Evolutionary conservation across 2,113 vertebrate genomes (phyloP).

Genomic region (Danio rerio): DNA sequence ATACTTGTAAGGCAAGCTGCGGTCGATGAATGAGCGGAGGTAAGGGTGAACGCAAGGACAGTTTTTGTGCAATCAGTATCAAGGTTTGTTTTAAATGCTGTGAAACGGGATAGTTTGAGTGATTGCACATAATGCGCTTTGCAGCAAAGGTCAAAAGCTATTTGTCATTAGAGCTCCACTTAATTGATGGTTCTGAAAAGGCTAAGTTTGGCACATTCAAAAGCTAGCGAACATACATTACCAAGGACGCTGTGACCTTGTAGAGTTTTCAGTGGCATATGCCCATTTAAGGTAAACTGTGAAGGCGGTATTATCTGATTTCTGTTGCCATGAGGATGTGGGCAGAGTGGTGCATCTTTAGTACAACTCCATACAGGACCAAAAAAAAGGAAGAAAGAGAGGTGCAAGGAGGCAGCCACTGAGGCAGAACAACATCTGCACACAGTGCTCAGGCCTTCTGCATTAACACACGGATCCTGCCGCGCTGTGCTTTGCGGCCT

Average conservation of each 20-base stretch:
- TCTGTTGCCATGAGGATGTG: conserved; percentile 55
- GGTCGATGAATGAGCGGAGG: conserved; percentile 62
- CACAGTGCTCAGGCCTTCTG: conserved; percentile 75
- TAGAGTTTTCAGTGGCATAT: conserved; percentile 65
- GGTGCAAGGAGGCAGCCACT: conserved; percentile 58
- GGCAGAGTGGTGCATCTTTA: conserved; percentile 10
- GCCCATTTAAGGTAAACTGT: conserved; percentile 52
- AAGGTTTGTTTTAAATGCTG: conserved; percentile 26
- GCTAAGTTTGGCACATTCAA: conserved; percentile 51
- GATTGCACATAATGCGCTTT: conserved; percentile 31
- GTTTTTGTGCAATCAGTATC: conserved; percentile 37
- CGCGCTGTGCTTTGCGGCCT: conserved; percentile 72
- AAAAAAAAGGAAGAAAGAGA: not conserved
- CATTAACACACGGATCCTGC: conserved; percentile 72
- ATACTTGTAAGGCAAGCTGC: not conserved
- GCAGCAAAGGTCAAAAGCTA: conserved; percentile 61
- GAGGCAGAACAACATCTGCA: conserved; percentile 78
- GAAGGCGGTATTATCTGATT: conserved; percentile 51
- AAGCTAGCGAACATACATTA: conserved; percentile 39
- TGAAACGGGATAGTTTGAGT: not conserved
- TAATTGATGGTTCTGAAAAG: conserved; percentile 63
- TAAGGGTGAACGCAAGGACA: conserved; percentile 60
- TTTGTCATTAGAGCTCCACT: conserved; percentile 58
- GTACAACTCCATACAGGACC: not conserved
- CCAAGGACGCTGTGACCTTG: conserved; percentile 66